A percentile compares a stretch with the other conserved stretches of the same genome.
These are phyloP conservation scores for Cyanoliseus patagonus DNA, from an alignment of 2,113 vertebrate species.

Conservation along the genomic window DNA sequence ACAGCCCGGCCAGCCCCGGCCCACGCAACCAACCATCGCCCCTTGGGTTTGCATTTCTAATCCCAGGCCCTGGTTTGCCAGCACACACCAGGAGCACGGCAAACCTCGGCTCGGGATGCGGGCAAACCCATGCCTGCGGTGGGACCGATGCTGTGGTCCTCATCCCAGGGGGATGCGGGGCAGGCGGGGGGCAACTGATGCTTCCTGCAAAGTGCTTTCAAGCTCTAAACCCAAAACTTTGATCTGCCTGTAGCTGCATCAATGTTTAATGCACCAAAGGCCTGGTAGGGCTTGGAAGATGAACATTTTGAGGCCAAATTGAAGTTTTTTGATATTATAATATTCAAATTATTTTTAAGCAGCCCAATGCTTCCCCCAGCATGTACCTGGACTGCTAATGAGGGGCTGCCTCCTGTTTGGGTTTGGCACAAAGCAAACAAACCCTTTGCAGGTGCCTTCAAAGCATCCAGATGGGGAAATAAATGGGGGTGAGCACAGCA, in stretches of 20 bases:
- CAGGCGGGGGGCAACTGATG: fast-evolving
- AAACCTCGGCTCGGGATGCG: not conserved
- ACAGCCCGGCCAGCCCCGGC: not conserved
- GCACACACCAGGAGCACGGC: fast-evolving
- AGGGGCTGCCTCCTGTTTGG: constrained; percentile 44
- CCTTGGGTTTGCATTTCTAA: not conserved
- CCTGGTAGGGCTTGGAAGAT: constrained; percentile 54
- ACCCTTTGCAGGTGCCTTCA: constrained; percentile 44
- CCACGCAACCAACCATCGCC: not conserved
- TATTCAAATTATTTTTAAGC: constrained; percentile 62
- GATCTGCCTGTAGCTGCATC: constrained; percentile 63
- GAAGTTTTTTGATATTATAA: constrained; percentile 59
- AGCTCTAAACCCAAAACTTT: constrained; percentile 52
- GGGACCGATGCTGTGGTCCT: fast-evolving
- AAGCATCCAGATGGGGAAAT: not conserved
- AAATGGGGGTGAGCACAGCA: constrained; percentile 12
- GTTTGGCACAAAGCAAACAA: constrained; percentile 63
- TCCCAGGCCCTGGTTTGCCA: not conserved
- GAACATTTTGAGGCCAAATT: constrained; percentile 63
- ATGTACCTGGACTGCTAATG: constrained; percentile 61
- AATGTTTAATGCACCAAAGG: constrained; percentile 76
- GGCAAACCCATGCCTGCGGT: not conserved
- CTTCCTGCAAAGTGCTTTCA: not conserved
- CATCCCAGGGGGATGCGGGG: not conserved
- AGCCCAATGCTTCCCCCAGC: constrained; percentile 3